Evolutionary conservation across 2,888 invertebrate species (phyloP), one percentile per base, ranked within the genome.

Genomic region (Drosophila phalerata): DNA sequence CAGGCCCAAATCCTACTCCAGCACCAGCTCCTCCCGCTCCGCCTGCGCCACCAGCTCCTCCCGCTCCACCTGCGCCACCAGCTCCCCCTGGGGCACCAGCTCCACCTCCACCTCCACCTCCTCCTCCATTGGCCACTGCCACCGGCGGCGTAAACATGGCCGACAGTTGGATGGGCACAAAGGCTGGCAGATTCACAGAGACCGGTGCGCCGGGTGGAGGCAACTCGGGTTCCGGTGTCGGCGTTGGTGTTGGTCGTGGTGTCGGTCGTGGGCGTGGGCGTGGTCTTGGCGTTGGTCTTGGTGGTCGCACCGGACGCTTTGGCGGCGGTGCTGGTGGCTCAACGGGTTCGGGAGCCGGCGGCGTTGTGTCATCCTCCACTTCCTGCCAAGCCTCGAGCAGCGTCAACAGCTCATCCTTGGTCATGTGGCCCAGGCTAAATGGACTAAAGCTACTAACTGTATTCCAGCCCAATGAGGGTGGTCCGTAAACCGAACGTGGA

Each of bases 101-200:
- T 6, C 13, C 15, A 9, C 19, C 40, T 2, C 15, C 55, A 15
- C 13, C 22, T 0, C n/a, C 58, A 1, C 15, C 51, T 8, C n/a
- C 15, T 2, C 17, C 61, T 8, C 22, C 75, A n/a, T 28, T 19
- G 4, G 9, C 38, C 19, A 32, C 67, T 5, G 40, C 17, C 1
- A 25, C 34, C 86, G 92, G 19, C 92, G 92, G 91, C 91, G 93
- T 51, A 89, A 88, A 91, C 91, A 91, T 91, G 15, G 92, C 92
- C 2, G 91, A 85, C 3, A 92, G 69, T 48, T 91, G 91, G 4
- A 92, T 84, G 30, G 92, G 92, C 17, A 92, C 91, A 67, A 92
- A 91, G 11, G 92, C 92, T 4, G 92, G 92, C 42, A 92, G 56
- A 0, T 87, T 85, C 0, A 91, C 90, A 0, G 90, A 89, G 0